Evolutionary conservation across 2,113 vertebrate species (phyloP).

Genomic region (Pongo pygmaeus): DNA sequence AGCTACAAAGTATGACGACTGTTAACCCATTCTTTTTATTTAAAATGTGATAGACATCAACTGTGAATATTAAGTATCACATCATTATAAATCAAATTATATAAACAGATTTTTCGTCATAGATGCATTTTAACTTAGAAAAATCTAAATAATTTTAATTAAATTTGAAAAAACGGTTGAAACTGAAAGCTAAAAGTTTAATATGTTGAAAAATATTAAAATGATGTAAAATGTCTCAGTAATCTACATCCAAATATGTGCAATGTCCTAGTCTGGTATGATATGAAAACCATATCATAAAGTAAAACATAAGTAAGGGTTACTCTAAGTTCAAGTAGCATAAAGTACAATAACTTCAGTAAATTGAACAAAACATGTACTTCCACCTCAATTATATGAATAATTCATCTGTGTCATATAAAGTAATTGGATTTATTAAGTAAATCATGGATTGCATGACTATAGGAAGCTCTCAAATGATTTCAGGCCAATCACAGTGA

Average conservation of each 20-base stretch:
- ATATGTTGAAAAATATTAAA: background rate
- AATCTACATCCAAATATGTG: background rate
- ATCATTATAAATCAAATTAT: slow-evolving; percentile 13
- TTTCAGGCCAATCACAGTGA: background rate
- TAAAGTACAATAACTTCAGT: slow-evolving; percentile 9
- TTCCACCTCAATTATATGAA: background rate
- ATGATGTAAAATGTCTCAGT: background rate
- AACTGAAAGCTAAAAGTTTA: slow-evolving; percentile 13
- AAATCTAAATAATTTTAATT: slow-evolving; percentile 39
- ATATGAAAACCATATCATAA: background rate
- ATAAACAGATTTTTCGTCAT: slow-evolving; percentile 7
- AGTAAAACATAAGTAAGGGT: background rate
- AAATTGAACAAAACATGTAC: background rate
- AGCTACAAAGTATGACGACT: background rate
- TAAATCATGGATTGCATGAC: background rate
- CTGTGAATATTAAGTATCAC: background rate
- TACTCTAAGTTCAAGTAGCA: background rate
- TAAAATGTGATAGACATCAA: slow-evolving; percentile 17
- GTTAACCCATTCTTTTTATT: background rate
- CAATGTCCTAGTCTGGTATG: background rate
- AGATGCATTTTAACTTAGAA: slow-evolving; percentile 30
- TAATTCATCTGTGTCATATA: background rate
- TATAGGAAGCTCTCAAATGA: background rate
- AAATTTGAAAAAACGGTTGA: background rate
- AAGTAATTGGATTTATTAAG: background rate